Conservation (phyloP, 1,140 invertebrate species). For the Nymphalis io region DNA sequence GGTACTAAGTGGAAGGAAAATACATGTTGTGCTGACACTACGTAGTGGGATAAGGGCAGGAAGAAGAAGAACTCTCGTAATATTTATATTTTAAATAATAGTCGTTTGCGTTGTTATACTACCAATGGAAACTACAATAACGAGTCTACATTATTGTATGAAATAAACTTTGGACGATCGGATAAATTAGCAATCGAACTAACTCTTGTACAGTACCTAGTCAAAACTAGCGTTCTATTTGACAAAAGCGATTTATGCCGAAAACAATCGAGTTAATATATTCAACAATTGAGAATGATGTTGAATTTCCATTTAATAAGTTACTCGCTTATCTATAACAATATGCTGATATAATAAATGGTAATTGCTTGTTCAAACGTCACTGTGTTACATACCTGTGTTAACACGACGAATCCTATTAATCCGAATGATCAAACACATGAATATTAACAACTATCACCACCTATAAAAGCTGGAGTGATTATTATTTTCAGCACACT, state of each 20-base stretch:
- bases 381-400: not conserved
- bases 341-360: not conserved
- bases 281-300: not conserved
- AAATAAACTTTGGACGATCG: too few relatives aligned
- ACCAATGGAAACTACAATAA: too few relatives aligned
- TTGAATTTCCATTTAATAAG: not conserved
- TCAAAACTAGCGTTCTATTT: not conserved
- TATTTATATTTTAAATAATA: too few relatives aligned
- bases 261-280: not conserved
- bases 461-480: not conserved
- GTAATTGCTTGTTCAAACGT: not conserved
- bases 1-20: too few relatives aligned
- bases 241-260: not conserved
- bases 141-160: too few relatives aligned
- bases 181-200: too few relatives aligned
- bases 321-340: not conserved
- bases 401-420: not conserved
- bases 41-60: too few relatives aligned
- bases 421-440: not conserved
- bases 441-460: constrained; percentile 3
- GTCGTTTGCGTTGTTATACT: too few relatives aligned
- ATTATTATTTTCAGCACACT: constrained; percentile 5
- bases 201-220: too few relatives aligned
- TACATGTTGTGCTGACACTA: too few relatives aligned
- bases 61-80: too few relatives aligned